phyloP scores from a whole-genome alignment of 2,888 invertebrate species.

The Periphyllus acericola region DNA sequence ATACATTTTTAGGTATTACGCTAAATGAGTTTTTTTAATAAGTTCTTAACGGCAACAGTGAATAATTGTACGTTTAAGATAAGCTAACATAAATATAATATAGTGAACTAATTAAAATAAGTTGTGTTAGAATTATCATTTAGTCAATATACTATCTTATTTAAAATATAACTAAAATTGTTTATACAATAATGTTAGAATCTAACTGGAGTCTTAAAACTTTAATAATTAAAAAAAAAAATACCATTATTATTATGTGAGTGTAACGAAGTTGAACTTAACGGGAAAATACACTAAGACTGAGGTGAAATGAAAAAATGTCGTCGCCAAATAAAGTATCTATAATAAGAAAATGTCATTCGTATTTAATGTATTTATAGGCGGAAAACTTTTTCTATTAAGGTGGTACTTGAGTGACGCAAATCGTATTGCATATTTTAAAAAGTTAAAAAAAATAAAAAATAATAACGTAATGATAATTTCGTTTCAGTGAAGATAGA shows the following conservation, averaged over 20 bases:
- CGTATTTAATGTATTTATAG: background rate
- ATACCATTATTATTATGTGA: background rate
- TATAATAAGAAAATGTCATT: background rate
- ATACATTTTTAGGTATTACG: too few species aligned
- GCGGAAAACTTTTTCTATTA: slow-evolving; percentile 35
- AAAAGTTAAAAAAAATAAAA: slow-evolving; percentile 25
- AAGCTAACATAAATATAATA: too few species aligned
- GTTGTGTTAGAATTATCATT: too few species aligned
- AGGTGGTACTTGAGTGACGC: background rate
- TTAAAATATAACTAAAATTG: too few species aligned
- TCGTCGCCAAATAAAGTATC: background rate
- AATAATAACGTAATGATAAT: background rate
- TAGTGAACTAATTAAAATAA: too few species aligned
- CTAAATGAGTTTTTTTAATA: too few species aligned
- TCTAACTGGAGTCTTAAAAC: too few species aligned
- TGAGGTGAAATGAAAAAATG: background rate
- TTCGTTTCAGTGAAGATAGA: background rate
- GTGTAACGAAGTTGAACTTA: background rate
- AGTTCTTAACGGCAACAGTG: too few species aligned
- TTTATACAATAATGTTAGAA: too few species aligned
- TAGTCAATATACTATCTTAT: too few species aligned
- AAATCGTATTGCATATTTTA: background rate
- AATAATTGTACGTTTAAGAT: too few species aligned
- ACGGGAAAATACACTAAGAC: background rate
- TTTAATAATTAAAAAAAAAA: too few species aligned